phyloP scores from a whole-genome alignment of 2,888 invertebrate genomes.

The Eurytoma adleriae region DNA sequence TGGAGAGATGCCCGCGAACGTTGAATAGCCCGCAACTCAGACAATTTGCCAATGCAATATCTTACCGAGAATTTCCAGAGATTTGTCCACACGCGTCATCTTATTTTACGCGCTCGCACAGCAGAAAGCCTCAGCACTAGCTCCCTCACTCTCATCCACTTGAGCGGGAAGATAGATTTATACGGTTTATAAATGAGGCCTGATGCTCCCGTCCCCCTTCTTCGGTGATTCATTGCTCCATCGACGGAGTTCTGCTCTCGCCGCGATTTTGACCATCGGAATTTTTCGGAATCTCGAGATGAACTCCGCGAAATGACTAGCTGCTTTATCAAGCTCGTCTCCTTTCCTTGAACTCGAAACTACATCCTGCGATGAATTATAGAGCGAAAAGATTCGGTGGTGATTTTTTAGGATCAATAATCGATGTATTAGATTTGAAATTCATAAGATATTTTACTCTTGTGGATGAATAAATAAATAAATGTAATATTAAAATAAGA shows the following conservation, averaged over 20 bases:
- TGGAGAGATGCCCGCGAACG: slow-evolving; percentile 64
- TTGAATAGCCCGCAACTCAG: slow-evolving; percentile 58
- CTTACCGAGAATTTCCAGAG: slow-evolving; percentile 27
- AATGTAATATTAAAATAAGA: too few relatives aligned
- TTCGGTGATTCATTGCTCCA: slow-evolving; percentile 63
- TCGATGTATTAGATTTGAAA: too few relatives aligned
- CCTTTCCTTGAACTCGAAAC: too few relatives aligned
- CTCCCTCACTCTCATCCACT: not conserved
- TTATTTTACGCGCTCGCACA: not conserved
- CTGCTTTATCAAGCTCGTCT: too few relatives aligned
- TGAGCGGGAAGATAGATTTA: slow-evolving; percentile 54
- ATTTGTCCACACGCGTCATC: slow-evolving; percentile 3
- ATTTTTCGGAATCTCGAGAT: too few relatives aligned
- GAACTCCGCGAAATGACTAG: too few relatives aligned
- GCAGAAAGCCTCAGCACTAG: not conserved
- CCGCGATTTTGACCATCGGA: not conserved
- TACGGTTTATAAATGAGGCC: slow-evolving; percentile 68
- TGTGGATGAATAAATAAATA: too few relatives aligned
- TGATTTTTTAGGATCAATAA: too few relatives aligned
- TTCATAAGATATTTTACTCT: too few relatives aligned
- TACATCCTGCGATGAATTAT: too few relatives aligned
- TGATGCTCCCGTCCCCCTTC: slow-evolving; percentile 63
- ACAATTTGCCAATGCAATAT: slow-evolving; percentile 65
- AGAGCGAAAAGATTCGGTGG: too few relatives aligned
- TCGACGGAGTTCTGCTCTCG: slow-evolving; percentile 49